Percentiles rank a stretch among this genome's conserved stretches.
Evolutionary conservation across 1,140 invertebrate genomes (phyloP).

Genomic region (Geopemphigus sp.): DNA sequence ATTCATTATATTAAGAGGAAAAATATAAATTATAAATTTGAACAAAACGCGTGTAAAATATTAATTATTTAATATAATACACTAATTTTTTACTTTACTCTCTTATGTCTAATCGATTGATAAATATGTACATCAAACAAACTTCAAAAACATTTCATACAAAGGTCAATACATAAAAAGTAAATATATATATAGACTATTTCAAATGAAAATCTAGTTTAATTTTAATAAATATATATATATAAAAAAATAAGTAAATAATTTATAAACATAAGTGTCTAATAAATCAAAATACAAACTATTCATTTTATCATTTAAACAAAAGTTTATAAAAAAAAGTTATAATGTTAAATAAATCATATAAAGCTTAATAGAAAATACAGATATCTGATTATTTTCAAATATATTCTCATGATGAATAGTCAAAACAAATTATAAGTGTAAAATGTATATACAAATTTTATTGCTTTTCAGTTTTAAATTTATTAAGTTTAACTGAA

Average conservation of each 20-base stretch:
- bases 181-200: neutral
- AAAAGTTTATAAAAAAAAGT: neutral
- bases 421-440: neutral
- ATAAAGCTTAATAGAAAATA: neutral
- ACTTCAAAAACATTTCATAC: no score
- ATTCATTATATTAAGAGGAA: no score
- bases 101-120: no score
- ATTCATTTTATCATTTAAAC: neutral
- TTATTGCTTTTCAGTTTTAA: slow-evolving; percentile 18
- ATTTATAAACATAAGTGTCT: no score
- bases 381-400: neutral
- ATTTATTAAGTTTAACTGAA: slow-evolving; percentile 19
- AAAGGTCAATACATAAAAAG: neutral
- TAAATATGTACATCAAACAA: no score
- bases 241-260: no score
- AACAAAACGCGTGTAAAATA: no score
- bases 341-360: neutral
- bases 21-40: no score
- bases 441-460: neutral
- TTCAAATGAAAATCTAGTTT: neutral
- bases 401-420: neutral
- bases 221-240: neutral
- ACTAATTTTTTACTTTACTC: no score
- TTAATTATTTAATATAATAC: no score
- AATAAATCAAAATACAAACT: neutral